Evolutionary conservation across 2,888 invertebrate species (phyloP).

Genomic region (Acrobasis consociella): DNA sequence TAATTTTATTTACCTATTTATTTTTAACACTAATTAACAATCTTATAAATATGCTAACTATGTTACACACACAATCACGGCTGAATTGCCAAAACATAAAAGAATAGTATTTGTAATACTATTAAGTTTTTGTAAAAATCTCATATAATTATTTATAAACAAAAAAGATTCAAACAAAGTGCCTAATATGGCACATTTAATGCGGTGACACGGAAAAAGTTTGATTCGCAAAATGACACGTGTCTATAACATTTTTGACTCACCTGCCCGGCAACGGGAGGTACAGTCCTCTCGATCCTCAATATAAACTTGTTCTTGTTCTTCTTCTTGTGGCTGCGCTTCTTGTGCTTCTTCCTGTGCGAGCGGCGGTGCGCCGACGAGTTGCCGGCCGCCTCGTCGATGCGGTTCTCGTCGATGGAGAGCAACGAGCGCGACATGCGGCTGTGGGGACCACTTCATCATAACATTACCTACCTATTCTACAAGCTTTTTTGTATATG

Average conservation of each 20-base stretch:
- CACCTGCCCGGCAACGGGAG: not conserved
- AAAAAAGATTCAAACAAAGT: no score
- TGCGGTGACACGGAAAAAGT: no score
- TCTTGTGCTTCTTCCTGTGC: slow-evolving; percentile 37
- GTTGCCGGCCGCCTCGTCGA: not conserved
- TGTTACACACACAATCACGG: no score
- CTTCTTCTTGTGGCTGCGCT: slow-evolving; percentile 19
- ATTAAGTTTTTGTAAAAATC: no score
- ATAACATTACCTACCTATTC: not conserved
- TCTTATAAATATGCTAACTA: no score
- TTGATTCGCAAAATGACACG: no score
- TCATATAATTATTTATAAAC: no score
- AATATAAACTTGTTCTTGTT: slow-evolving; percentile 70
- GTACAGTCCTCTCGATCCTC: slow-evolving; percentile 48
- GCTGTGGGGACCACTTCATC: slow-evolving; percentile 35
- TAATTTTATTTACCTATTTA: no score
- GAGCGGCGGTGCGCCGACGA: slow-evolving; percentile 28
- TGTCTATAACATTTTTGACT: not conserved
- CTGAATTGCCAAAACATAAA: no score
- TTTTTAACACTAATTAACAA: no score
- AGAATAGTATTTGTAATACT: no score
- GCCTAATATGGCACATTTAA: no score
- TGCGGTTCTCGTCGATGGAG: slow-evolving; percentile 39
- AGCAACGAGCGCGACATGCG: slow-evolving; percentile 67
- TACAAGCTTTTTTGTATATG: not conserved